Conservation (phyloP, 2,797 vertebrate species). For the Calcarius lapponicus region DNA sequence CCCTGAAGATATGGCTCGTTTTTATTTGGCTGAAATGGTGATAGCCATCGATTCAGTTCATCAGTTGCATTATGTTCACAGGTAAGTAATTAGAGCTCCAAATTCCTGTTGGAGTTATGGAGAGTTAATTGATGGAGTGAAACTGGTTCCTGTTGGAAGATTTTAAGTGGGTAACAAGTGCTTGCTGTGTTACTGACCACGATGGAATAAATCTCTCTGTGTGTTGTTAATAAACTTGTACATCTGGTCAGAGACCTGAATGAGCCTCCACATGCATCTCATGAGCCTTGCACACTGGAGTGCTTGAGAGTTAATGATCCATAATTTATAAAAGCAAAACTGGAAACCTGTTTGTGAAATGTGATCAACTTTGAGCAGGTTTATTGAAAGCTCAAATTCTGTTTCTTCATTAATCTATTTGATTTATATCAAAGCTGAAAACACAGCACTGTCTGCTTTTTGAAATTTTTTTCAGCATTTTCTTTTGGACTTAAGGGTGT, state of each 20-base stretch:
- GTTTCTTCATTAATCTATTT: background rate
- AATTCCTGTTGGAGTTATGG: background rate
- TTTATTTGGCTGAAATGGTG: slow-evolving; percentile 99
- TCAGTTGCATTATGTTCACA: slow-evolving; percentile 98
- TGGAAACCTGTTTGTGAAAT: background rate
- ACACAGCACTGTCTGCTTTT: background rate
- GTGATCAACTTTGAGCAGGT: background rate
- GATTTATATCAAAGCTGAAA: background rate
- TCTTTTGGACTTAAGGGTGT: background rate
- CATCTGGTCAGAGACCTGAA: background rate
- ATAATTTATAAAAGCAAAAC: background rate
- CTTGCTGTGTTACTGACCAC: background rate
- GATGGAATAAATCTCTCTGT: accelerated
- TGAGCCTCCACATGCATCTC: background rate
- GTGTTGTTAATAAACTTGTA: background rate
- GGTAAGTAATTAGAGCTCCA: slow-evolving; percentile 77
- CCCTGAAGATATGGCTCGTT: slow-evolving; percentile 97
- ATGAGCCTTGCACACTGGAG: background rate
- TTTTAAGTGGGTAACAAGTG: background rate
- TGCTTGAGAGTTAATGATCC: background rate
- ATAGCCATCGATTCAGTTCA: slow-evolving; percentile 98
- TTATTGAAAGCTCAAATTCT: background rate
- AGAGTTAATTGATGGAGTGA: background rate
- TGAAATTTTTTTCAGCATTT: background rate
- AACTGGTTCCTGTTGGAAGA: background rate